Conservation (phyloP, 1,140 invertebrate genomes). For the Elymnias hypermnestra region DNA sequence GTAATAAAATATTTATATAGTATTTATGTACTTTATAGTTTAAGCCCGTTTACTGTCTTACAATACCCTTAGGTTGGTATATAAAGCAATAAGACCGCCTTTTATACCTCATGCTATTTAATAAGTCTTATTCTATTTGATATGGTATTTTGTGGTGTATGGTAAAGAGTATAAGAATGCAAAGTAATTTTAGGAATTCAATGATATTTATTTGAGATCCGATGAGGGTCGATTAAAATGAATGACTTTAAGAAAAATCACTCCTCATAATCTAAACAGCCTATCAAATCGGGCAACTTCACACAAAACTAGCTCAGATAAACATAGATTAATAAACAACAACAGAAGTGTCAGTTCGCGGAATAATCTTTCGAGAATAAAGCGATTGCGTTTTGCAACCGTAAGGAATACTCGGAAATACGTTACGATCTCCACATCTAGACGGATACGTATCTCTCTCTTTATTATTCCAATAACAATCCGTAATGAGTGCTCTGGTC, state of each 20-base stretch:
- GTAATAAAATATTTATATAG: no score
- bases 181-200: no score
- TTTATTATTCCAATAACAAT: slow-evolving; percentile 76
- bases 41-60: no score
- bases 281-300: slow-evolving; percentile 32
- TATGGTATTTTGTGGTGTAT: no score
- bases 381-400: slow-evolving; percentile 64
- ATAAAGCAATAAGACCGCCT: no score
- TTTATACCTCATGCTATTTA: no score
- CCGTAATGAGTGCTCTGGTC: slow-evolving; percentile 72
- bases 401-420: slow-evolving; percentile 54
- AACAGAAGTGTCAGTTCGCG: slow-evolving; percentile 67
- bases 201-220: no score
- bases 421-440: slow-evolving; percentile 52
- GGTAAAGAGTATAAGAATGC: no score
- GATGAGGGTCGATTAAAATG: slow-evolving; percentile 24
- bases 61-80: no score
- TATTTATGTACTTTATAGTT: no score
- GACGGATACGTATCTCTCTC: slow-evolving; percentile 59
- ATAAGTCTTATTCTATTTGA: no score
- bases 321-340: slow-evolving; percentile 66
- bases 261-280: slow-evolving; percentile 40
- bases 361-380: slow-evolving; percentile 56
- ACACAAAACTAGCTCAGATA: slow-evolving; percentile 54
- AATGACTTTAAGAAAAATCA: slow-evolving; percentile 29